Percentiles rank a stretch among this genome's conserved stretches.
Conservation (phyloP, 2,113 vertebrate species). For the Pollimyrus isidori region DNA sequence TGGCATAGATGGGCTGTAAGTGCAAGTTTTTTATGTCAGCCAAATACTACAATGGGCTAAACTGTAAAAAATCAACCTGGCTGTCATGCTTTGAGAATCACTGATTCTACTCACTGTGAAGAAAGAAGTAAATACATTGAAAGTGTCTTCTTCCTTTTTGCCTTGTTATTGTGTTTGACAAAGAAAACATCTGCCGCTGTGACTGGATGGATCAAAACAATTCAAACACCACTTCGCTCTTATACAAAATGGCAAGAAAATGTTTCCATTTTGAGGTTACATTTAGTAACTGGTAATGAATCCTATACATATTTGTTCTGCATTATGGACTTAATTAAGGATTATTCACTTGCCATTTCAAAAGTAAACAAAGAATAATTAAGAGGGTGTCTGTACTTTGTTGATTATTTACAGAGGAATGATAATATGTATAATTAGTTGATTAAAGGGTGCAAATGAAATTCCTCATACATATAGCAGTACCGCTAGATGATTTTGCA, state of each 20-base stretch:
- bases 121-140: neutral
- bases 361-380: neutral
- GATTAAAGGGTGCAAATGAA: neutral
- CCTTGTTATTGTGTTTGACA: neutral
- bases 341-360: neutral
- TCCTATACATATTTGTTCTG: neutral
- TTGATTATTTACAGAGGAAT: neutral
- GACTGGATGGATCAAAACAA: neutral
- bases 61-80: neutral
- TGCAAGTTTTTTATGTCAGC: neutral
- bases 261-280: neutral
- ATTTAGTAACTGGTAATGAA: neutral
- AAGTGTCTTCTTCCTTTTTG: neutral
- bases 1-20: neutral
- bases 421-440: neutral
- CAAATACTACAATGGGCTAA: neutral
- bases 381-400: neutral
- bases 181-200: neutral
- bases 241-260: neutral
- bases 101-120: neutral
- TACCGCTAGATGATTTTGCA: neutral
- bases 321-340: neutral
- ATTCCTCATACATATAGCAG: neutral
- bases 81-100: neutral
- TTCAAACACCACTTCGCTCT: neutral